Evolutionary conservation across 37 sponge, comb jelly and placozoan genomes (phyloP), one percentile per base, ranked within the genome.

Genomic region (Cliona cf. orientalis): DNA sequence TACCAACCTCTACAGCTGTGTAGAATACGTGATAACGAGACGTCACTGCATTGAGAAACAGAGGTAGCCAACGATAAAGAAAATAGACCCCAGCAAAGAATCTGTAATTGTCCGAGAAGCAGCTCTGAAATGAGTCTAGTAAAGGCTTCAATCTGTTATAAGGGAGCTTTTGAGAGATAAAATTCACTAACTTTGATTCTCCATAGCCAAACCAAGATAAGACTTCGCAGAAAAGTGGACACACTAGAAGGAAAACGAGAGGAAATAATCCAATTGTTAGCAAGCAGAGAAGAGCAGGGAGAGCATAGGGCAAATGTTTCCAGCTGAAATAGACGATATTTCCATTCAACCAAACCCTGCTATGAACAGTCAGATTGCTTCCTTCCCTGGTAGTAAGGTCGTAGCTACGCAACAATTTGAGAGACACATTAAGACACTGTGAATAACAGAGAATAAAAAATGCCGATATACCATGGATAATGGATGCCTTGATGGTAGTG

Each of bases 81-180:
- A 84, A 75, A 43, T 84, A 84, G 19, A 84, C 29, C 34, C 84
- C 84, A 25, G 84, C 84, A 75, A 84, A 84, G 69, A 72, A 84
- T 0, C 76, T 66, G 38, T 49, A 43, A 25, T 84, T 45, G 55
- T 84, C 76, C 49, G 66, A 66, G 41, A 84, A 84, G 41, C 67
- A 53, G 23, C 76, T 53, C 53, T 75, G 75, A 35, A 84, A 84
- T 9, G 66, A 65, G 39, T 84, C 84, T 5, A 74, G 46, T 28
- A 84, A 66, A 36, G 84, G 84, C 69, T 84, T 84, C 17, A 75
- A 25, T 46, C 66, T 84, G 76, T 33, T 66, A 17, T 22, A 25
- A 41, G 62, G 58, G 64, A 61, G 41, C 36, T 29, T 55, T 2
- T n/a, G 7, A 7, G 84, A 49, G 25, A 65, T 9, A 12, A 32